These are phyloP conservation scores for Drosophila fungiperda DNA, from an alignment of 2,888 invertebrate genomes.

Conservation along the genomic window DNA sequence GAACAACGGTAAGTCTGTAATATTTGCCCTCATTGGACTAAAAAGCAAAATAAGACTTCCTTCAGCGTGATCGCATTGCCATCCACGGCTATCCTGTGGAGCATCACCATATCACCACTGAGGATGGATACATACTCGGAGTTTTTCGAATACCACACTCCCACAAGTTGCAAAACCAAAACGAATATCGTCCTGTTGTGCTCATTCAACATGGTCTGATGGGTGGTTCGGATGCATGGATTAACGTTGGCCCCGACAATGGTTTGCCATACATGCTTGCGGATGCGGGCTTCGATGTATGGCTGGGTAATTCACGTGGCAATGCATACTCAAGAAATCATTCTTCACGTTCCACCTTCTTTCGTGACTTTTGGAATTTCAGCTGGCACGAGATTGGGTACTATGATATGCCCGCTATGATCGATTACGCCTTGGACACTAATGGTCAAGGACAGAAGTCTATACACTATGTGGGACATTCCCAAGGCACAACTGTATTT, in stretches of 20 bases:
- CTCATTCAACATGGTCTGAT: conserved; percentile 86
- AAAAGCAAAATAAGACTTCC: background rate
- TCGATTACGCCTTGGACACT: conserved; percentile 70
- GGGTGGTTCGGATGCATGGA: conserved; percentile 76
- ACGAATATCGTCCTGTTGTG: conserved; percentile 63
- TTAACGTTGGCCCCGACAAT: conserved; percentile 68
- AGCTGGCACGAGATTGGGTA: conserved; percentile 96
- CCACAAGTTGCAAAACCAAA: conserved; percentile 61
- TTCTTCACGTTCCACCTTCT: conserved; percentile 18
- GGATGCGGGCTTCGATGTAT: conserved; percentile 83
- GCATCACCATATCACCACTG: conserved; percentile 86
- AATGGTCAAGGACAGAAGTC: conserved; percentile 65
- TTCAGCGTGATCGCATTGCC: conserved; percentile 78
- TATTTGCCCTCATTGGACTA: background rate
- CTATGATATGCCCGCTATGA: conserved; percentile 83
- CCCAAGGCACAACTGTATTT: conserved; percentile 80
- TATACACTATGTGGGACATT: conserved; percentile 81
- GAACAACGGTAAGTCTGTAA: conserved; percentile 50
- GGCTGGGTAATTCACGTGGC: conserved; percentile 82
- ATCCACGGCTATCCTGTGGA: conserved; percentile 88
- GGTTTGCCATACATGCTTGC: conserved; percentile 73
- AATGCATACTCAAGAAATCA: conserved; percentile 68
- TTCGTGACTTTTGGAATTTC: conserved; percentile 71
- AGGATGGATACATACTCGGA: conserved; percentile 76
- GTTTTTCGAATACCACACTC: conserved; percentile 79